Evolutionary conservation across 2,113 vertebrate species (phyloP), one percentile per base, ranked within the genome.

Genomic region (Phodopus roborovskii): DNA sequence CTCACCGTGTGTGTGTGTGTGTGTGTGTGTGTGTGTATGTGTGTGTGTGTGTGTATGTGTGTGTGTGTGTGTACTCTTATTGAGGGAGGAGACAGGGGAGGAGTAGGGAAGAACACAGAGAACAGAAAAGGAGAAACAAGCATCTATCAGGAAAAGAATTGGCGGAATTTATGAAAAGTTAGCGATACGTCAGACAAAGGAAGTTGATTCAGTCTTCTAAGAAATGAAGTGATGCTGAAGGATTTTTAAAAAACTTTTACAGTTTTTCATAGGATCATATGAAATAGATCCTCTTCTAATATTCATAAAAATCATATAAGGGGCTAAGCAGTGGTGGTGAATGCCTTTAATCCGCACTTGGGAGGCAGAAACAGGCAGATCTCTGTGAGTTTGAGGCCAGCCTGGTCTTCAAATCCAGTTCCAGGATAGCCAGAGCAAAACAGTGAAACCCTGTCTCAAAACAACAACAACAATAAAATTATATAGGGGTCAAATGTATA

Each of bases 201-300:
- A 68, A 95, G 96, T 95, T 89, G 94, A 97, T 95, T 88, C 19
- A 90, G 60, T 71, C 81, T 95, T 20, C 45, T 81, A 83, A 85
- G 39, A 94, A 71, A 50, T 85, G 30, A 60, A 58, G 17, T 3
- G 45, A 58, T 33, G 8, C 53, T 70, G 13, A 70, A 24, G n/a
- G 33, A 74, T 50, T 28, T 74, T 74, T 74, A 75, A 42, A 45
- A 22, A 68, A 22, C 30, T 39, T 56, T 73, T 71, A 45, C 77
- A 12, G 36, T 62, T 10, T 4, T 7, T 56, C 22, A 45, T 6
- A 45, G 45, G 45, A 45, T n/a, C 84, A 68, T 13, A 20, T 15
- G 74, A 56, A 28, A 79, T 26, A 88, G 62, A 13, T 94, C 75
- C 77, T 77, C 48, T 86, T 48, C 68, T 91, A 84, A 45, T 84